Evolutionary conservation across 2,113 vertebrate species (phyloP).

Genomic region (Pachycephala philippinensis): DNA sequence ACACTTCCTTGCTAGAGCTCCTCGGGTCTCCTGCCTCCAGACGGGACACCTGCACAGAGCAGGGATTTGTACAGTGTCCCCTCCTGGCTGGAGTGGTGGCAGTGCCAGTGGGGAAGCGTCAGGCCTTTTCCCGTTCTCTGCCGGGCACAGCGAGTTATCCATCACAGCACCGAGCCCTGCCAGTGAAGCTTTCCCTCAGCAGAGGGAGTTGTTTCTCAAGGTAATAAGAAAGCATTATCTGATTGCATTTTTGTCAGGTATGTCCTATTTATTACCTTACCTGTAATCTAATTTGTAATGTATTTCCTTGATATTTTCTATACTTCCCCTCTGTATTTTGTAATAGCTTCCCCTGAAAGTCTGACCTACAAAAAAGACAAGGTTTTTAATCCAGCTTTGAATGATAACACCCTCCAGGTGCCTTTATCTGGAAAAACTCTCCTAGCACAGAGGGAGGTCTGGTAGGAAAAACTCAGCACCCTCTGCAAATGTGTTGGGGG

Average conservation of each 20-base stretch:
- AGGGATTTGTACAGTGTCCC: not conserved
- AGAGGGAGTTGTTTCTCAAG: constrained; percentile 72
- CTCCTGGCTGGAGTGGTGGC: not conserved
- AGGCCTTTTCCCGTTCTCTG: not conserved
- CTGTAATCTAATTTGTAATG: constrained; percentile 57
- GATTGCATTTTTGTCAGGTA: constrained; percentile 54
- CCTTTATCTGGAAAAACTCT: not conserved
- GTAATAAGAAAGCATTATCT: constrained; percentile 50
- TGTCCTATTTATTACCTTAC: constrained; percentile 48
- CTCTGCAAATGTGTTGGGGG: not conserved
- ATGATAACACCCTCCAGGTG: not conserved
- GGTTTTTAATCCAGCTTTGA: constrained; percentile 29
- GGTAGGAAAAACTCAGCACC: not conserved
- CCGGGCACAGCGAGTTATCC: not conserved
- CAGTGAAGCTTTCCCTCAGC: constrained; percentile 57
- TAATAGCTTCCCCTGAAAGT: not conserved
- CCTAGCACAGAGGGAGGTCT: not conserved
- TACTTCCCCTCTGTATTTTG: not conserved
- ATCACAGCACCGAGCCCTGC: not conserved
- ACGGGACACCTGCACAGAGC: not conserved
- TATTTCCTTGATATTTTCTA: constrained; percentile 26
- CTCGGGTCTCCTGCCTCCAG: not conserved
- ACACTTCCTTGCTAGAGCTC: not conserved
- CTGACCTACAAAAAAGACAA: not conserved
- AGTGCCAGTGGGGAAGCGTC: not conserved